Evolutionary conservation across 2,888 invertebrate genomes (phyloP).

Genomic region (Aphrophora alni): DNA sequence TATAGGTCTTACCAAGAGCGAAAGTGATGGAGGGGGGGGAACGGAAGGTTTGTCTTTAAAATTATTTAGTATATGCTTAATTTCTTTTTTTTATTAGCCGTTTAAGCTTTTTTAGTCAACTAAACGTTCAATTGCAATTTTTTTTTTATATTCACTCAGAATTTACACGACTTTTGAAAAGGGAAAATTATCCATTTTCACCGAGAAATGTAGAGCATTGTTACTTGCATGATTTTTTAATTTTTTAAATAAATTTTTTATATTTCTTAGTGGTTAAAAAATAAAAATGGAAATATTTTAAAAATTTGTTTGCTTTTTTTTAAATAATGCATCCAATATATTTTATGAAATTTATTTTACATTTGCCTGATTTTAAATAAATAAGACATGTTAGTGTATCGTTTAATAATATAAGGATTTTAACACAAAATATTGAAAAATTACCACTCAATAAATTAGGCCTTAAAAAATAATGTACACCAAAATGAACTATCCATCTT

Average conservation of each 20-base stretch:
- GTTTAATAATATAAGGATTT: no score
- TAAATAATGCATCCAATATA: not conserved
- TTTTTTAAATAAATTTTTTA: not conserved
- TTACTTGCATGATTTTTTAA: not conserved
- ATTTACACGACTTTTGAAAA: not conserved
- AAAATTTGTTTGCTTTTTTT: not conserved
- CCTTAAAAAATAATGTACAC: no score
- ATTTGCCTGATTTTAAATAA: not conserved
- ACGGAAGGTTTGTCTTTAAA: not conserved
- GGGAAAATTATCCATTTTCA: not conserved
- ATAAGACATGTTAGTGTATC: not conserved
- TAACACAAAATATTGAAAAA: no score
- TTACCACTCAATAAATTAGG: no score
- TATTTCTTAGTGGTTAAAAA: not conserved
- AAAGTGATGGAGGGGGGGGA: conserved; percentile 2
- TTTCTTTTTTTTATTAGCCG: conserved; percentile 6
- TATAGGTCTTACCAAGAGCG: not conserved
- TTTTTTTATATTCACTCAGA: not conserved
- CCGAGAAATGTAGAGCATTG: conserved; percentile 9
- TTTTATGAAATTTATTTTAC: not conserved
- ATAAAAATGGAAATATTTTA: not conserved
- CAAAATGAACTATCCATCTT: no score
- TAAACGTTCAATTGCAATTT: not conserved
- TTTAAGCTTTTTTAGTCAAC: not conserved
- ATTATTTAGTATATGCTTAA: not conserved